Percentiles rank a stretch among this genome's conserved stretches.
Conservation (phyloP, 2,113 vertebrate species). For the Setophaga coronata region DNA sequence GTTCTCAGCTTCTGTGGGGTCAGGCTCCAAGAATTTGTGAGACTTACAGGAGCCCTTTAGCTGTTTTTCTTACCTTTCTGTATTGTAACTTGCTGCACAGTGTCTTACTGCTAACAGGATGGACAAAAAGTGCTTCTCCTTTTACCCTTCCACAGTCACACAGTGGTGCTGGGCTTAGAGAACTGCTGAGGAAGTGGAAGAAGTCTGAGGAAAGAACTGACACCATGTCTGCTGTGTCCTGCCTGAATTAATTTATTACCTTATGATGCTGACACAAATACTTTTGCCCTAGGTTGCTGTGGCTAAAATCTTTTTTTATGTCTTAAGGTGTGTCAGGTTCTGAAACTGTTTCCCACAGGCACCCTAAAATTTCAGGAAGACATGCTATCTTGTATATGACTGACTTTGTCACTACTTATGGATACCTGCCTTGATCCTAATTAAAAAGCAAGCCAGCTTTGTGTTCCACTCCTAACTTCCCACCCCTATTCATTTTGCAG, state of each 20-base stretch:
- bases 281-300: not conserved
- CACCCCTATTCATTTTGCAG: not conserved
- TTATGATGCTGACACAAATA: not conserved
- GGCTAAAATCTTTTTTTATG: not conserved
- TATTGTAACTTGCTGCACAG: not conserved
- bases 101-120: not conserved
- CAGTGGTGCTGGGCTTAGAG: not conserved
- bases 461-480: not conserved
- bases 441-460: not conserved
- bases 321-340: not conserved
- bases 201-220: not conserved
- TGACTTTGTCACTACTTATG: not conserved
- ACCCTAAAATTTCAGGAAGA: not conserved
- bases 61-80: not conserved
- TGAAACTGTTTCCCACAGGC: not conserved
- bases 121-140: not conserved
- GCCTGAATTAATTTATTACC: not conserved
- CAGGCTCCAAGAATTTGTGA: not conserved
- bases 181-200: not conserved
- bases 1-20: not conserved
- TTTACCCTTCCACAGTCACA: not conserved
- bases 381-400: accelerated
- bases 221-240: not conserved
- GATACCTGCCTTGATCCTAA: not conserved
- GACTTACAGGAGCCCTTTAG: not conserved